Evolutionary conservation across 2,113 vertebrate species (phyloP).

Genomic region (Gobius niger): DNA sequence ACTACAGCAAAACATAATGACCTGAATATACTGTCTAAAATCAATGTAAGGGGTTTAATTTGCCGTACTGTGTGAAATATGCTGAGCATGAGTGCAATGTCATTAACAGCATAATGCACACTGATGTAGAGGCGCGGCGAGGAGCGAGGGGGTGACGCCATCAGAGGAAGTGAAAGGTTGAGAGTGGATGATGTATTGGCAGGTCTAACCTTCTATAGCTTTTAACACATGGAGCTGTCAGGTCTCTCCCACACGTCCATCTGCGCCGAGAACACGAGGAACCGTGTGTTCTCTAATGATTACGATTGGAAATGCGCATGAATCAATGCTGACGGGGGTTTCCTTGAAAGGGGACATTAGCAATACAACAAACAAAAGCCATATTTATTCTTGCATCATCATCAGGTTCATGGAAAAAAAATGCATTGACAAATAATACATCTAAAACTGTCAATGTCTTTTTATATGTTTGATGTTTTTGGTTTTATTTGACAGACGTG

Average conservation of each 20-base stretch:
- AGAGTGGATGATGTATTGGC: slow-evolving; percentile 54
- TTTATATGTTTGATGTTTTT: no score
- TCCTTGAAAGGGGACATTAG: no score
- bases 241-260: slow-evolving; percentile 56
- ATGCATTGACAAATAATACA: no score
- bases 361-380: neutral
- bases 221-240: slow-evolving; percentile 46
- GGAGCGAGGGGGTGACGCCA: slow-evolving; percentile 58
- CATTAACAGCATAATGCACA: slow-evolving; percentile 49
- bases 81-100: slow-evolving; percentile 33
- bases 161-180: slow-evolving; percentile 57
- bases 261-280: slow-evolving; percentile 46
- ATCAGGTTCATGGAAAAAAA: no score
- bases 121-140: slow-evolving; percentile 35
- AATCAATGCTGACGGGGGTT: neutral
- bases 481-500: no score
- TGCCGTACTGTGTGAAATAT: slow-evolving; percentile 5
- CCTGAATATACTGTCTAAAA: neutral
- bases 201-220: slow-evolving; percentile 49
- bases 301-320: neutral
- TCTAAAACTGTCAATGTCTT: no score
- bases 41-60: neutral
- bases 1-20: no score
- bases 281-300: slow-evolving; percentile 23
- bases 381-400: neutral